phyloP scores from a whole-genome alignment of 2,113 vertebrate species.

The pig (Sus scrofa) region DNA sequence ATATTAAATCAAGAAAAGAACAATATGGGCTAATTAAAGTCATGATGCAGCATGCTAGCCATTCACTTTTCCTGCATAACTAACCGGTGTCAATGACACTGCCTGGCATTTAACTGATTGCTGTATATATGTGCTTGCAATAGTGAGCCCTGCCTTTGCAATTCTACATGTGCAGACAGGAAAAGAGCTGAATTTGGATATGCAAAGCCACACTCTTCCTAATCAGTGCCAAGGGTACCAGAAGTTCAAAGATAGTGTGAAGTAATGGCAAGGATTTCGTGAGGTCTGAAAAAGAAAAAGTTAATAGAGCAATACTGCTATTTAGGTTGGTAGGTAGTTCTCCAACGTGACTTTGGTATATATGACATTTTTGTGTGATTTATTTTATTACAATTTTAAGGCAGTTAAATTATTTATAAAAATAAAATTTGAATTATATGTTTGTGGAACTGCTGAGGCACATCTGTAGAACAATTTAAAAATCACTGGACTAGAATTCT shows the following conservation, averaged over 20 bases:
- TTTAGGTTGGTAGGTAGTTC: slow-evolving; percentile 8
- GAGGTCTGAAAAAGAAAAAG: background rate
- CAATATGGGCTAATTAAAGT: background rate
- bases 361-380: background rate
- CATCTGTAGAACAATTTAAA: slow-evolving; percentile 26
- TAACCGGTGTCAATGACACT: background rate
- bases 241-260: slow-evolving; percentile 20
- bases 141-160: background rate
- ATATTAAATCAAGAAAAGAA: slow-evolving; percentile 2
- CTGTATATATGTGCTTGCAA: background rate
- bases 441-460: background rate
- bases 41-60: background rate
- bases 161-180: background rate
- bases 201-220: background rate
- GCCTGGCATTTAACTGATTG: background rate
- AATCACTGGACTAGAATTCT: background rate
- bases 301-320: slow-evolving; percentile 8
- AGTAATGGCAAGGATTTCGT: background rate
- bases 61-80: background rate
- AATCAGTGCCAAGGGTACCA: background rate
- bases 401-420: slow-evolving; percentile 47
- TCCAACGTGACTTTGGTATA: background rate
- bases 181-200: background rate
- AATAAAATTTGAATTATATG: slow-evolving; percentile 41
- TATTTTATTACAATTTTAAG: slow-evolving; percentile 41